phyloP scores from a whole-genome alignment of 2,888 invertebrate genomes.

The Lordiphosa fenestrarum region DNA sequence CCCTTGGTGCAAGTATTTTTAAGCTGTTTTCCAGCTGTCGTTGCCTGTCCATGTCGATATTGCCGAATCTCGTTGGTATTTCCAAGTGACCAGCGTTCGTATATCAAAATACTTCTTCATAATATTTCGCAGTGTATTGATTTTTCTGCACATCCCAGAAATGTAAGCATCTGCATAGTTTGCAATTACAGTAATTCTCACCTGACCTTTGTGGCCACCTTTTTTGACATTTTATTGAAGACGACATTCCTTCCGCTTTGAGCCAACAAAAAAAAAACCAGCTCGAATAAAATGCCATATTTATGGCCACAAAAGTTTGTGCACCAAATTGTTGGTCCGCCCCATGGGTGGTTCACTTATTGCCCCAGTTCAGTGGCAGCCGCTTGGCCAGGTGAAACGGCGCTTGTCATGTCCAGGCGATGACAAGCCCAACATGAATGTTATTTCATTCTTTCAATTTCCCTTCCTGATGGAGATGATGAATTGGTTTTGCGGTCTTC shows the following conservation, averaged over 20 bases:
- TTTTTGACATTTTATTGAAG: background rate
- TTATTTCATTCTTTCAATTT: constrained; percentile 41
- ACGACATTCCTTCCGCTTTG: constrained; percentile 21
- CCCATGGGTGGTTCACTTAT: background rate
- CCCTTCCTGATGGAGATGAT: constrained; percentile 38
- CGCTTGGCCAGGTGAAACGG: background rate
- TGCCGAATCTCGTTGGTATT: too few species aligned
- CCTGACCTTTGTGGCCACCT: background rate
- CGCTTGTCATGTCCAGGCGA: background rate
- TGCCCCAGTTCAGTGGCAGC: background rate
- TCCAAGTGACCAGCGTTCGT: too few species aligned
- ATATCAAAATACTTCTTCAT: too few species aligned
- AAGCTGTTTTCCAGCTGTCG: too few species aligned
- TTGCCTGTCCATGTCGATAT: too few species aligned
- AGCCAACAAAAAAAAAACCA: background rate
- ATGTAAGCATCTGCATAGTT: constrained; percentile 8
- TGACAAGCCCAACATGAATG: constrained; percentile 34
- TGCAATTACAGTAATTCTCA: constrained; percentile 1
- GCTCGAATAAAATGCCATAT: constrained; percentile 45
- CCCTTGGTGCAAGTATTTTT: too few species aligned
- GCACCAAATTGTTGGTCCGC: constrained; percentile 15
- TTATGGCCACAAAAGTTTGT: constrained; percentile 37
- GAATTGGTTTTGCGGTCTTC: constrained; percentile 65
- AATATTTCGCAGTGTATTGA: too few species aligned
- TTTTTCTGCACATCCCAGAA: too few species aligned